Evolutionary conservation across 2,113 vertebrate species (phyloP), one percentile per base, ranked within the genome.

Genomic region (Ctenodactylus gundi): DNA sequence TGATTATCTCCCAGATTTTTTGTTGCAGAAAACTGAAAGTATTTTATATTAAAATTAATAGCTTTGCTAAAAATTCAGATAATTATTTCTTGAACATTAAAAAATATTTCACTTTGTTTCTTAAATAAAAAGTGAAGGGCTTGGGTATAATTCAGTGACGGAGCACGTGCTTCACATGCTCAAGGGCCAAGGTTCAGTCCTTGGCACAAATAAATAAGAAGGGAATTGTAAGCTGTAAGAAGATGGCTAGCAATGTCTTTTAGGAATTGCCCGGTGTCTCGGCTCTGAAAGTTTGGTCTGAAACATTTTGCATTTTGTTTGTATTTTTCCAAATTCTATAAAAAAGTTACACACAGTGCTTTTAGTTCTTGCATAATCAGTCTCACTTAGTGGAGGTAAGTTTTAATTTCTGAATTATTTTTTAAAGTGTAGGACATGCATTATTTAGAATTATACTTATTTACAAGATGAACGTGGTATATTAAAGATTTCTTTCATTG

Each of bases 11-110:
- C 7, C 15, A 67, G 12, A 57, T 85, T 92, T 23, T 93, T 92
- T 72, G 85, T 85, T 53, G 41, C 58, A 81, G 70, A 88, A 76
- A n/a, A 4, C 65, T 84, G 53, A 13, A 82, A 84, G 20, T 87
- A 25, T 9, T 88, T 92, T 93, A 93, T 93, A 39, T 89, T 82
- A 92, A 87, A 90, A 92, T 84, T 76, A 29, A 17, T 89, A 18
- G 6, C 10, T 76, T 29, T 88, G 53, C 29, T 65, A 64, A 90
- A 90, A 90, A 53, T 86, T 86, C 17, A 68, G 57, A 62, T 39
- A 64, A 49, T 67, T 85, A 60, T 75, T 90, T 86, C 39, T 46
- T 80, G 93, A 89, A 81, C 67, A 92, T 85, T 77, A 72, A 73
- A 46, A 65, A 58, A 15, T 10, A 83, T 84, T 93, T 95, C 12